These are phyloP conservation scores for Listrodromus nycthemerus DNA, from an alignment of 2,888 invertebrate genomes.

Conservation along the genomic window DNA sequence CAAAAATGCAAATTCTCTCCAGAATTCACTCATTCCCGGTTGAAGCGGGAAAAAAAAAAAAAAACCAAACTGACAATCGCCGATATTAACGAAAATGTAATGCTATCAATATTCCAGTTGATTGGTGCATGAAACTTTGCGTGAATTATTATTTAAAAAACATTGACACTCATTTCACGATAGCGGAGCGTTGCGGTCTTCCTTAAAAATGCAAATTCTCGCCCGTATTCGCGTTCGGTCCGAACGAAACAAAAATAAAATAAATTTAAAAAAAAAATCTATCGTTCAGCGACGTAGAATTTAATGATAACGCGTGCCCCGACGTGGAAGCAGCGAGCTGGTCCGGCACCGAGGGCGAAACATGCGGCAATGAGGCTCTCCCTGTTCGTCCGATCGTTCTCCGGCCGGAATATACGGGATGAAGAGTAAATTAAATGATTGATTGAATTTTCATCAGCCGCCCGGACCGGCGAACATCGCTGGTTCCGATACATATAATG, in stretches of 20 bases:
- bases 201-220: too few species aligned
- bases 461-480: slow-evolving; percentile 12
- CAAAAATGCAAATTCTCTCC: too few species aligned
- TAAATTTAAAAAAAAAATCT: neutral
- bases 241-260: neutral
- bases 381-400: slow-evolving; percentile 1
- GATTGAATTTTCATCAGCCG: slow-evolving; percentile 63
- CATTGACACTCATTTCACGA: too few species aligned
- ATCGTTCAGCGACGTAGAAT: slow-evolving; percentile 40
- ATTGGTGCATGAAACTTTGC: too few species aligned
- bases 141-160: too few species aligned
- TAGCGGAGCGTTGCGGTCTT: too few species aligned
- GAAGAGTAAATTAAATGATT: slow-evolving; percentile 59
- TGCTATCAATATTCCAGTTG: too few species aligned
- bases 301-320: slow-evolving; percentile 47
- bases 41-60: neutral
- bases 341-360: neutral
- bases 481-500: slow-evolving; percentile 27
- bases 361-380: slow-evolving; percentile 19
- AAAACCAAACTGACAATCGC: neutral
- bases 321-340: slow-evolving; percentile 20
- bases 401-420: slow-evolving; percentile 1
- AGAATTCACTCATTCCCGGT: neutral
- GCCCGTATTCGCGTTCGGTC: too few species aligned
- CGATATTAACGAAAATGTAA: too few species aligned